phyloP scores from a whole-genome alignment of 2,113 vertebrate genomes.

The Lathamus discolor region DNA sequence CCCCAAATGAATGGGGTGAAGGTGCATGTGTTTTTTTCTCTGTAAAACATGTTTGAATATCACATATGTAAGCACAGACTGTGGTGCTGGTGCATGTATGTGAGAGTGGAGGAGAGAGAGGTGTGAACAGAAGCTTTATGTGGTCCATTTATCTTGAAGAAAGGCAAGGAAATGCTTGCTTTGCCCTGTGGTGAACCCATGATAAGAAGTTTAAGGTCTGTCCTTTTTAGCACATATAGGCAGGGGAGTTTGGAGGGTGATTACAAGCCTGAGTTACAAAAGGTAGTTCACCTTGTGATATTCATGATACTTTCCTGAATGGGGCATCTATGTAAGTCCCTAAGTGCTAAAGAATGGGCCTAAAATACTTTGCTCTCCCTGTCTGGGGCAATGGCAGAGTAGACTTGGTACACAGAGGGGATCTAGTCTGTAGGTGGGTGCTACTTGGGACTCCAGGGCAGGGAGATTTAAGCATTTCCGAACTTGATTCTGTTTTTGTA shows the following conservation, averaged over 20 bases:
- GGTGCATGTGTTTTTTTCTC: not conserved
- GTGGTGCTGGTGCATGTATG: fast-evolving
- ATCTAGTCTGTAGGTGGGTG: not conserved
- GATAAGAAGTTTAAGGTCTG: not conserved
- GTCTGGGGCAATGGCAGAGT: not conserved
- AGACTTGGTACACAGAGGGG: fast-evolving
- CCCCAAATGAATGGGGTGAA: not conserved
- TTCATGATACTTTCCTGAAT: not conserved
- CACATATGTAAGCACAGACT: fast-evolving
- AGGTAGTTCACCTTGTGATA: too few species aligned
- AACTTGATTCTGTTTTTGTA: not conserved
- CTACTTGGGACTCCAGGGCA: not conserved
- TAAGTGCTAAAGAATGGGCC: not conserved
- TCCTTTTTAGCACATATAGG: fast-evolving
- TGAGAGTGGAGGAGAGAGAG: not conserved
- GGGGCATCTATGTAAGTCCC: not conserved
- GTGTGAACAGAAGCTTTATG: not conserved
- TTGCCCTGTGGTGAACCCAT: not conserved
- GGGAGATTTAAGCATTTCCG: not conserved
- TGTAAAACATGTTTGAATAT: not conserved
- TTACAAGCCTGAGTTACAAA: too few species aligned
- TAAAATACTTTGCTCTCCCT: not conserved
- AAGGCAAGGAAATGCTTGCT: not conserved
- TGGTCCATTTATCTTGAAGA: not conserved
- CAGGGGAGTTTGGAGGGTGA: not conserved